Evolutionary conservation across 2,113 vertebrate genomes (phyloP).

Genomic region (Pelobates fuscus): DNA sequence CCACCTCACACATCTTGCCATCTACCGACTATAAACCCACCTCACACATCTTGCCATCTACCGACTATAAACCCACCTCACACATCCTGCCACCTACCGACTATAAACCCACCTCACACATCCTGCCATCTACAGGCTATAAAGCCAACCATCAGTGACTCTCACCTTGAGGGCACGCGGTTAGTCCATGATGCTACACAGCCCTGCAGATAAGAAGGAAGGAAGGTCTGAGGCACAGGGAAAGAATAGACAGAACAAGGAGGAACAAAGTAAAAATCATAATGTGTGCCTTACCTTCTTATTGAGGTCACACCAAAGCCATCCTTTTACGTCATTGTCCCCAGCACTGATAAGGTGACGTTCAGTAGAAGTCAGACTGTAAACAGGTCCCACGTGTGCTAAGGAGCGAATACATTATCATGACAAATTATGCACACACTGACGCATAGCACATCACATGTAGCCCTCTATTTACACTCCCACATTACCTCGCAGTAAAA

Average conservation of each 20-base stretch:
- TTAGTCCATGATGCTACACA: constrained; percentile 76
- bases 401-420: neutral
- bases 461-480: neutral
- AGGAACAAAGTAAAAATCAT: neutral
- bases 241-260: neutral
- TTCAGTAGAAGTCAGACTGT: constrained; percentile 78
- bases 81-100: too few relatives aligned
- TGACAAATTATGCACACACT: neutral
- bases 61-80: too few relatives aligned
- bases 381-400: constrained; percentile 85
- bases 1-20: too few relatives aligned
- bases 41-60: too few relatives aligned
- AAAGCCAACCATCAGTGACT: too few relatives aligned
- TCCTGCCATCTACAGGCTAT: too few relatives aligned
- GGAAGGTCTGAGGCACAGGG: neutral
- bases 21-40: too few relatives aligned
- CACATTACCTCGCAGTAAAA: constrained; percentile 76
- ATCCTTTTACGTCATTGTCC: constrained; percentile 81
- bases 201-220: constrained; percentile 70
- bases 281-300: constrained; percentile 73
- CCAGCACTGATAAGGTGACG: constrained; percentile 80
- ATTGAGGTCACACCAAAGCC: constrained; percentile 83
- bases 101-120: too few relatives aligned
- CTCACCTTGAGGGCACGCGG: constrained; percentile 81
- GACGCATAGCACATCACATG: too few relatives aligned